A percentile compares a stretch with the other conserved stretches of the same genome.
Conservation (phyloP, 2,113 vertebrate species). For the Chaenogobius annularis region DNA sequence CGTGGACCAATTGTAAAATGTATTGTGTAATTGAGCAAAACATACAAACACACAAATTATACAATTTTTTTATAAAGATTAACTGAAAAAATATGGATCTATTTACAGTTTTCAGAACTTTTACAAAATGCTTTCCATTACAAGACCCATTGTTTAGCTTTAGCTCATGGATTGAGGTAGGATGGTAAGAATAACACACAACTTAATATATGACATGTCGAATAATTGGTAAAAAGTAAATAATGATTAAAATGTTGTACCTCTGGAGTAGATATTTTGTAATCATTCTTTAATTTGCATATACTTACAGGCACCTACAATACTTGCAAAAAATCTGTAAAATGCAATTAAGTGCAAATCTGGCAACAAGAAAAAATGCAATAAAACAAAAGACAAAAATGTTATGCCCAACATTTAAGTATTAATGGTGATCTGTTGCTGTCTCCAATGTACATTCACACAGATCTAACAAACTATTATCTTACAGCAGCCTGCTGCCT, state of each 20-base stretch:
- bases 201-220: conserved; percentile 7
- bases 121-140: conserved; percentile 36
- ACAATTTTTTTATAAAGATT: conserved; percentile 46
- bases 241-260: background rate
- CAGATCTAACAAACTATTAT: conserved; percentile 13
- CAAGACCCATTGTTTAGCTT: conserved; percentile 43
- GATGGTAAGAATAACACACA: conserved; percentile 57
- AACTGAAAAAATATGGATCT: conserved; percentile 51
- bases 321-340: background rate
- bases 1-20: conserved; percentile 38
- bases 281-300: background rate
- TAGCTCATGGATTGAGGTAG: conserved; percentile 78
- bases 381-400: background rate
- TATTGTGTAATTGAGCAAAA: conserved; percentile 78
- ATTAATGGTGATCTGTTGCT: conserved; percentile 13
- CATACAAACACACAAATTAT: conserved; percentile 50
- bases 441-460: conserved; percentile 10
- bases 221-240: background rate
- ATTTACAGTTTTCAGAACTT: conserved; percentile 74
- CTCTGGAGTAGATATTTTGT: background rate
- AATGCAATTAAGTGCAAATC: conserved; percentile 2
- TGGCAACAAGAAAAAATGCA: background rate
- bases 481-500: conserved; percentile 45
- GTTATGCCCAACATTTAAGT: conserved; percentile 7
- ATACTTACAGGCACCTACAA: background rate